Base-by-base conservation (phyloP, 2,113 vertebrate genomes). In the Lutjanus erythropterus region DNA sequence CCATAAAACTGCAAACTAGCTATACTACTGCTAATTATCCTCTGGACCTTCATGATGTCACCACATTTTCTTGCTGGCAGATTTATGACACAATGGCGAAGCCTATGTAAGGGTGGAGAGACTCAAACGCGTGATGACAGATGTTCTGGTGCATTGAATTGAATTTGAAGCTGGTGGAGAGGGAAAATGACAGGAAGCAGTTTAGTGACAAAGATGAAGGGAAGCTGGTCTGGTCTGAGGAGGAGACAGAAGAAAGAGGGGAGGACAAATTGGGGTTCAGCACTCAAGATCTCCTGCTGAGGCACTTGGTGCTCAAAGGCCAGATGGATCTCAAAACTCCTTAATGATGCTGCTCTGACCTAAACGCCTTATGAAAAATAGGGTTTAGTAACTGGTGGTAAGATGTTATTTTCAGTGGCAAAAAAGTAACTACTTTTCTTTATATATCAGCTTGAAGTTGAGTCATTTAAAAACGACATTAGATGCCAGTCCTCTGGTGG, bases 41-140 rank as follows among this genome's bases (percentile, higher is more conserved):
- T 56, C 27, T 50, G 31, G 29, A 72, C 72, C 31, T 74, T 35
- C 15, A 39, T 8, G 68, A 70, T 60, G 62, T 18, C 58, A 53
- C 15, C 83, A 83, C 69, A 76, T 80, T 71, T 55, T 59, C 50
- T 35, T 60, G 35, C 41, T 21, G 16, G 58, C 52, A 55, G 37
- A 78, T 42, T 41, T 46, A 46, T 67, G 41, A 42, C 55, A 49
- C 19, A 33, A 37, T 25, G 18, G 46, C 19, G 7, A 33, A 44
- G 47, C 33, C 27, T 0, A 2, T n/a, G 8, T 8, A 9, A 59
- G 37, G 8, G 1, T 35, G 70, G 44, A 70, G 56, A 39, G 3
- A 1, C 27, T 42, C 2, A 31, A 61, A 61, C 21, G 14, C 5
- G 33, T 71, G 69, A 44, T 72, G 59, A 67, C 66, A 80, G 81